Evolutionary conservation across 2,113 vertebrate genomes (phyloP).

Genomic region (Myiozetetes cayanensis): DNA sequence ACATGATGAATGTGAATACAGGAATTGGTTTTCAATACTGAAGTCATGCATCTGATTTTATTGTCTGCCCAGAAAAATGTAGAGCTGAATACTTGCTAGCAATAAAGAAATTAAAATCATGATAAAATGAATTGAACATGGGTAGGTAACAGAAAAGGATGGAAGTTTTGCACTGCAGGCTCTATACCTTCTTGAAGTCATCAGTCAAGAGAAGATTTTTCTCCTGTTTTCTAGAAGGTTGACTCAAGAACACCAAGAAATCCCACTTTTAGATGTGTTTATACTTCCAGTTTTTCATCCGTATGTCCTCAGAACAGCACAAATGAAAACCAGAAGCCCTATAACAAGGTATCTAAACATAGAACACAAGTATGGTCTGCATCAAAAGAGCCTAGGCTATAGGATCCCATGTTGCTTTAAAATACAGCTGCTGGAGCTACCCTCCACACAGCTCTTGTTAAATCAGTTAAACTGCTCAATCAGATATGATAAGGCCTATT

Average conservation of each 20-base stretch:
- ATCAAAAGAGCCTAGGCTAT: background rate
- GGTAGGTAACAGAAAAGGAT: background rate
- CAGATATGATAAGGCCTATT: background rate
- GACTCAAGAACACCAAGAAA: background rate
- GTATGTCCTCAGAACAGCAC: background rate
- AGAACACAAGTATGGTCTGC: background rate
- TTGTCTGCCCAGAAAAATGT: background rate
- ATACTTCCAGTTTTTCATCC: background rate
- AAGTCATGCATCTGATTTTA: background rate
- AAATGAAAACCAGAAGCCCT: background rate
- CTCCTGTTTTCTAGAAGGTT: background rate
- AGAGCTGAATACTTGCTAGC: background rate
- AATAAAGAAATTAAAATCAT: background rate
- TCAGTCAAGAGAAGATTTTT: background rate
- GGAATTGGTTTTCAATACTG: background rate
- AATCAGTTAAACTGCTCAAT: background rate
- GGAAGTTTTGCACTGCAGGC: background rate
- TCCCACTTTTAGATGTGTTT: constrained; percentile 13
- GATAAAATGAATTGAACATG: background rate
- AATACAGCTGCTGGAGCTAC: background rate
- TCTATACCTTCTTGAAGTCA: background rate
- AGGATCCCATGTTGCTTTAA: background rate
- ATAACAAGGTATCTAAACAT: background rate
- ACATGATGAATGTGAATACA: background rate
- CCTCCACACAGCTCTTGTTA: background rate